These are phyloP conservation scores for Molorchus minor DNA, from an alignment of 2,888 invertebrate species.

Conservation along the genomic window DNA sequence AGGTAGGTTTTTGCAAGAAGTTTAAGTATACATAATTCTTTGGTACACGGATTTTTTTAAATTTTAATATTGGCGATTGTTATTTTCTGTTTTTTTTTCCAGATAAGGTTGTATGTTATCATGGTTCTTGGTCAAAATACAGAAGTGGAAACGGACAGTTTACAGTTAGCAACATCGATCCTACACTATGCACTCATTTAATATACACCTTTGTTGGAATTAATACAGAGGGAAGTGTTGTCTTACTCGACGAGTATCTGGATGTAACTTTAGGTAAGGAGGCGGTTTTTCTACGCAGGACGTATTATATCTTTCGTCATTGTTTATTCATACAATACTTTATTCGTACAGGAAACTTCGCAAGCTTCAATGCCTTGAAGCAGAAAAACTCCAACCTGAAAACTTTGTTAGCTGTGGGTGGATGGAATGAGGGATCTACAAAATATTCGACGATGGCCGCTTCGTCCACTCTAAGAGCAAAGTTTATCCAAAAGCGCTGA, in stretches of 20 bases:
- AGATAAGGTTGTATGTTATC: conserved; percentile 78
- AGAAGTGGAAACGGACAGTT: conserved; percentile 72
- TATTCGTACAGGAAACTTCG: conserved; percentile 6
- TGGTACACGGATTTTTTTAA: too few species aligned
- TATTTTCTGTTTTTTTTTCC: conserved; percentile 47
- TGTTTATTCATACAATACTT: too few species aligned
- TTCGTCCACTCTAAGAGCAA: conserved; percentile 61
- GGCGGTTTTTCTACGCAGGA: too few species aligned
- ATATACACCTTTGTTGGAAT: conserved; percentile 79
- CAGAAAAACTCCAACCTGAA: conserved; percentile 65
- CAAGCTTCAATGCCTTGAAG: conserved; percentile 65
- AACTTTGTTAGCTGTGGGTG: conserved; percentile 73
- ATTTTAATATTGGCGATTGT: too few species aligned
- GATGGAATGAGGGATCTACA: conserved; percentile 70
- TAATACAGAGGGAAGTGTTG: conserved; percentile 62
- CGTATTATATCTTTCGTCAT: too few species aligned
- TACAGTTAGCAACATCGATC: conserved; percentile 72
- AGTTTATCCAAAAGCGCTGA: conserved; percentile 67
- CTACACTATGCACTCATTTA: conserved; percentile 76
- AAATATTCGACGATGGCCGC: conserved; percentile 64
- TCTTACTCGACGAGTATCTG: conserved; percentile 64
- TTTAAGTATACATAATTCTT: too few species aligned
- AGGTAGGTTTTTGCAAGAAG: not conserved
- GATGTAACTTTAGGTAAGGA: conserved; percentile 34
- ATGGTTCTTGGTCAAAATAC: conserved; percentile 80